phyloP scores from a whole-genome alignment of 2,888 invertebrate genomes.

The Pristionchus mayeri region DNA sequence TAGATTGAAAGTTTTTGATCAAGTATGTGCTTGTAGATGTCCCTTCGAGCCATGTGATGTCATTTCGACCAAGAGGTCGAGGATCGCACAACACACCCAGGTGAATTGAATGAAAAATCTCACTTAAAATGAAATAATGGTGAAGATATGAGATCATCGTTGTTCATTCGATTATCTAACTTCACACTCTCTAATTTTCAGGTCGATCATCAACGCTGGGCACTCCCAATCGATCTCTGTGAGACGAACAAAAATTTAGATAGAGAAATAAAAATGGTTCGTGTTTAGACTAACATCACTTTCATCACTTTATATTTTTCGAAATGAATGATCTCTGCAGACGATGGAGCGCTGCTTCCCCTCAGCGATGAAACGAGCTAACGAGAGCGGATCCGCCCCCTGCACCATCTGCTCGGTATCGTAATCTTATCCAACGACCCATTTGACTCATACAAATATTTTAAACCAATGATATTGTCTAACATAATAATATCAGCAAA shows the following conservation, averaged over 20 bases:
- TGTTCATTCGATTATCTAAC: neutral
- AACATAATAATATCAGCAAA: no score
- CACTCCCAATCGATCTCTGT: neutral
- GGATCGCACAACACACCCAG: neutral
- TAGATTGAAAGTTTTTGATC: neutral
- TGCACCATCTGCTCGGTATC: slow-evolving; percentile 1
- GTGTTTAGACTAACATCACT: neutral
- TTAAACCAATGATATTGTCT: no score
- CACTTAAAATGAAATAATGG: neutral
- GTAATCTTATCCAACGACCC: no score
- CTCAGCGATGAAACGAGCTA: neutral
- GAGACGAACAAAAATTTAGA: neutral
- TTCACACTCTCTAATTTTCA: no score
- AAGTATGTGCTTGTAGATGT: neutral
- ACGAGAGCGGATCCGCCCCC: neutral
- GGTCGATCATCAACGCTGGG: neutral
- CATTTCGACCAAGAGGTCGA: neutral
- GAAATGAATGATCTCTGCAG: neutral
- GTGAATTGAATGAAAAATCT: neutral
- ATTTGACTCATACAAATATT: no score
- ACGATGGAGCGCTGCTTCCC: neutral
- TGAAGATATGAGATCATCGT: no score
- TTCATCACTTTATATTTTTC: neutral
- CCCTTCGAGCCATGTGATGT: neutral
- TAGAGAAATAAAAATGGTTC: neutral